Evolutionary conservation across 2,888 invertebrate genomes (phyloP), one percentile per base, ranked within the genome.

Genomic region (Arge pagana): DNA sequence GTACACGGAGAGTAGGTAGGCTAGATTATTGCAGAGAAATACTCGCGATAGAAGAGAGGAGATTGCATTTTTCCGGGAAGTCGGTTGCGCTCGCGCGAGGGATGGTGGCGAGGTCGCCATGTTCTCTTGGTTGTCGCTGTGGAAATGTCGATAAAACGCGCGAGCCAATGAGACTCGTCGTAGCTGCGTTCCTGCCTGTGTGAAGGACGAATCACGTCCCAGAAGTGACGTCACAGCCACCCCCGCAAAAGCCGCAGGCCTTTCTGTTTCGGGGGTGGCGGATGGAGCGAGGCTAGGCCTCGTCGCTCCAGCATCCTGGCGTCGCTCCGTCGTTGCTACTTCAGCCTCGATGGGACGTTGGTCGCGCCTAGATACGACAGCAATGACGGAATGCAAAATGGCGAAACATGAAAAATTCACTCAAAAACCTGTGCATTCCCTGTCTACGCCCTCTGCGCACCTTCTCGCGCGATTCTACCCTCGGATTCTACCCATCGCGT

Each of bases 141-240:
- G 71, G 71, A 73, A 74, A 72, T 72, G 73, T 74, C 73, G 72
- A 74, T 73, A 74, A 72, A 73, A 73, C 68, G 68, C 65, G 69
- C 68, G 64, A 66, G 67, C 74, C 74, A 74, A 73, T 73, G 72
- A 69, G 68, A 57, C 64, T 64, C 64, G 67, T 54, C 56, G 62
- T 62, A 60, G 64, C 71, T 72, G 72, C 72, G 72, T 72, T n/a
- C 72, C 73, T 65, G 54, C 62, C 62, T 61, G 60, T 61, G 61
- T 65, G 63, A 63, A 64, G 64, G 67, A 65, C 74, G 73, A 74
- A 74, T 74, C 66, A 68, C 61, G 63, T 60, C 56, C 59, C 64
- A 57, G 60, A 61, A 60, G 64, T 70, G 69, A 72, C 68, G 72
- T 72, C 70, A 65, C 63, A 15, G 70, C 67, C 63, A 69, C 64